phyloP scores from a whole-genome alignment of 2,797 vertebrate species.

The Cirrhinus mrigala region DNA sequence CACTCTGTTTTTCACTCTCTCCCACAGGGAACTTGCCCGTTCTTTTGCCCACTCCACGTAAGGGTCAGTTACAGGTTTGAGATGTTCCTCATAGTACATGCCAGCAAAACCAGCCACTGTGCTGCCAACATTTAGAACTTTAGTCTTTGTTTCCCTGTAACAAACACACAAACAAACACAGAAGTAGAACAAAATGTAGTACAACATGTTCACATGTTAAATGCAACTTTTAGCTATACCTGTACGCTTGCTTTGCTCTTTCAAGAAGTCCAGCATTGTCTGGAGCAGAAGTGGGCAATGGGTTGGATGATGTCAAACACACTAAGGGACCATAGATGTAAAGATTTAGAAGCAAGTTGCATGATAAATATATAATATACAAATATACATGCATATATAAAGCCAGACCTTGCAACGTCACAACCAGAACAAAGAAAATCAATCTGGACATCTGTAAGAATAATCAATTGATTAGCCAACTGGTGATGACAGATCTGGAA shows the following conservation, averaged over 20 bases:
- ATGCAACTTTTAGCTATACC: constrained; percentile 36
- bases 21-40: constrained; percentile 59
- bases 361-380: neutral
- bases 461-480: neutral
- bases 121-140: constrained; percentile 43
- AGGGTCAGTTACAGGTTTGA: constrained; percentile 66
- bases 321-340: constrained; percentile 54
- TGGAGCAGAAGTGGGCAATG: neutral
- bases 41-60: constrained; percentile 68
- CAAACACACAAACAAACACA: constrained; percentile 28
- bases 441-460: constrained; percentile 61
- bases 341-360: neutral
- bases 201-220: neutral
- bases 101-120: constrained; percentile 34
- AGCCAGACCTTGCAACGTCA: constrained; percentile 71
- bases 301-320: constrained; percentile 59
- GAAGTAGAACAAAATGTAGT: neutral
- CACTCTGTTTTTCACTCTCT: constrained; percentile 60
- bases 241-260: constrained; percentile 45
- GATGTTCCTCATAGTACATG: constrained; percentile 75
- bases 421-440: constrained; percentile 57
- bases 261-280: constrained; percentile 61
- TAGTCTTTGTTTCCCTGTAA: constrained; percentile 55
- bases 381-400: constrained; percentile 6
- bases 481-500: neutral